phyloP scores from a whole-genome alignment of 2,888 invertebrate species.

The Himalopsyche anomala region DNA sequence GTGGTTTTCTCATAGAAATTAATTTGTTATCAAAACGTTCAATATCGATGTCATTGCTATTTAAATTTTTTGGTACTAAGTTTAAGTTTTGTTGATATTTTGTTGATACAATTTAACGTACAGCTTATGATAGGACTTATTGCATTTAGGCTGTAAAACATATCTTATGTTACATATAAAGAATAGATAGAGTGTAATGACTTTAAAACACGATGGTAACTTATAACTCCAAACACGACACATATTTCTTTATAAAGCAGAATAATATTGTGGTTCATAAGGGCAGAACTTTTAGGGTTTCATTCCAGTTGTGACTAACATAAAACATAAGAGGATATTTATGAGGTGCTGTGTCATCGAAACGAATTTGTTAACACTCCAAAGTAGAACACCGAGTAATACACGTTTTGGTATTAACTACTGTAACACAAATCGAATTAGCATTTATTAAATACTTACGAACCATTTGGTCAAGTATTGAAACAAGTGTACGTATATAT shows the following conservation, averaged over 20 bases:
- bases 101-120: too few relatives aligned
- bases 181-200: too few relatives aligned
- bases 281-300: constrained; percentile 55
- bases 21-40: too few relatives aligned
- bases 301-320: neutral
- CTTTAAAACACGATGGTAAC: too few relatives aligned
- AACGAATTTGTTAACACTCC: constrained; percentile 49
- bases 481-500: too few relatives aligned
- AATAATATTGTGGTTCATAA: constrained; percentile 39
- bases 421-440: constrained; percentile 20
- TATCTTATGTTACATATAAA: too few relatives aligned
- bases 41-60: too few relatives aligned
- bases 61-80: too few relatives aligned
- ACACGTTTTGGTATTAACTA: constrained; percentile 17
- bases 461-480: neutral
- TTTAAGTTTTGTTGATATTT: too few relatives aligned
- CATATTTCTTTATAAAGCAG: neutral
- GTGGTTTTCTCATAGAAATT: too few relatives aligned
- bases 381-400: constrained; percentile 17
- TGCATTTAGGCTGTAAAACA: too few relatives aligned
- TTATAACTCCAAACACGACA: neutral
- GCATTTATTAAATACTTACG: neutral
- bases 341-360: constrained; percentile 51
- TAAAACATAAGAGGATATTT: neutral
- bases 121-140: too few relatives aligned